Base-by-base conservation (phyloP, 2,113 vertebrate genomes). In the Cavia porcellus region DNA sequence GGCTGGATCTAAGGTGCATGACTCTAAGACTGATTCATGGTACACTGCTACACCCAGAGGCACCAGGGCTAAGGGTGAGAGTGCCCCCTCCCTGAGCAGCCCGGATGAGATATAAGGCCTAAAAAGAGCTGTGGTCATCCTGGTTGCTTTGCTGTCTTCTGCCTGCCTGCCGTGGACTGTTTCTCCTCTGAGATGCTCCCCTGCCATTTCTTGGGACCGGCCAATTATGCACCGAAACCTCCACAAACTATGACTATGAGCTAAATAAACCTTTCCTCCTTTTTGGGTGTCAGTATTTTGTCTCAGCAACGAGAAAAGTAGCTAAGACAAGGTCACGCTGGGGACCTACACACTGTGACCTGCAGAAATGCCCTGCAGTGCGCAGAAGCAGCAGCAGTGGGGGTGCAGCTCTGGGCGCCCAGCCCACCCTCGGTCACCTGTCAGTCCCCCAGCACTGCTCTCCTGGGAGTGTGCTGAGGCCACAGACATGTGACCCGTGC, bases 401-500 rank as follows among this genome's bases (percentile, higher is more conserved):
- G 79, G 28, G 15, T 24, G 50, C 7, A 15, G 45, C 11, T 5
- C 52, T 4, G n/a, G 32, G n/a, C 32, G 19, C 0, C 35, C 72
- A 1, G 45, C 42, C 38, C 61, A 59, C 20, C 52, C 50, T 38
- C 0, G 2, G 92, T 6, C 28, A 10, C 6, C 22, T 24, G 47
- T 28, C 68, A 30, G 74, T 25, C 80, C 38, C 5, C 61, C 42
- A 13, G 35, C 59, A 28, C 20, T 0, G 0, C 10, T 28, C 55
- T 81, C 61, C 66, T 42, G 15, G 47, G 15, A 52, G 24, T 10
- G 1, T 24, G 72, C 52, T 11, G 4, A 83, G 68, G 45, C 64
- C 80, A 20, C 4, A 2, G 30, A 47, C 6, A 0, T 3, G 1
- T 30, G 20, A 20, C 57, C 75, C 10, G 10, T 25, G 25, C 2